These are phyloP conservation scores for Dendrocincla fuliginosa DNA, from an alignment of 2,797 vertebrate genomes.

Conservation along the genomic window DNA sequence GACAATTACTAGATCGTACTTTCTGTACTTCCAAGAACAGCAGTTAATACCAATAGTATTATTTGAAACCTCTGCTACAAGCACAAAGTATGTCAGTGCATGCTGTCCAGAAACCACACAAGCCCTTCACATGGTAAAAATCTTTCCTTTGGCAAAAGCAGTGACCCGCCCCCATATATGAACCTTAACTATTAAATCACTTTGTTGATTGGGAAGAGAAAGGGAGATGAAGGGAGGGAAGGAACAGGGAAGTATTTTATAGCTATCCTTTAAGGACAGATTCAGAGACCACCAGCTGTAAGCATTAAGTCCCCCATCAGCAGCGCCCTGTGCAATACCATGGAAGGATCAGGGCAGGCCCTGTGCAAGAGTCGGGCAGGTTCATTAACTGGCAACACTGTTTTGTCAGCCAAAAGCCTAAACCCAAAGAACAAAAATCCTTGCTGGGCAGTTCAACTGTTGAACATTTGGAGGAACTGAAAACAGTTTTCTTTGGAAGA, in stretches of 20 bases:
- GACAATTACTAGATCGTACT: background rate
- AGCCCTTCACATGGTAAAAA: background rate
- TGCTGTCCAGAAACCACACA: background rate
- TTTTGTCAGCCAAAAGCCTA: rapidly evolving
- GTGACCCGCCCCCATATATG: background rate
- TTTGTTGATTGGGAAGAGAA: background rate
- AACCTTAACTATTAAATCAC: background rate
- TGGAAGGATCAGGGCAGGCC: rapidly evolving
- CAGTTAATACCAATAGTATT: background rate
- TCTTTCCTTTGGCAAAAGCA: background rate
- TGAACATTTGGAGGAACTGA: background rate
- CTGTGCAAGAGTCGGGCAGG: background rate
- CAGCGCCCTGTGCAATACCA: background rate
- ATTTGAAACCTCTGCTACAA: background rate
- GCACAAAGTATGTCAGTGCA: background rate
- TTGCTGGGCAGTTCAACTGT: background rate
- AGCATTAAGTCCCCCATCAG: background rate
- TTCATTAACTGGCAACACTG: background rate
- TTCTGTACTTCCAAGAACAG: background rate
- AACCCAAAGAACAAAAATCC: background rate
- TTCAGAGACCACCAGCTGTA: background rate
- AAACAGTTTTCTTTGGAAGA: background rate
- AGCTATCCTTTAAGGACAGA: background rate
- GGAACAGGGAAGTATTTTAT: background rate
- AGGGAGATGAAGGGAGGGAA: rapidly evolving